Percentiles rank a stretch among this genome's conserved stretches.
phyloP scores from a whole-genome alignment of 30 jellyfish, hydroid and myxozoan species.

The Sanderia malayensis region DNA sequence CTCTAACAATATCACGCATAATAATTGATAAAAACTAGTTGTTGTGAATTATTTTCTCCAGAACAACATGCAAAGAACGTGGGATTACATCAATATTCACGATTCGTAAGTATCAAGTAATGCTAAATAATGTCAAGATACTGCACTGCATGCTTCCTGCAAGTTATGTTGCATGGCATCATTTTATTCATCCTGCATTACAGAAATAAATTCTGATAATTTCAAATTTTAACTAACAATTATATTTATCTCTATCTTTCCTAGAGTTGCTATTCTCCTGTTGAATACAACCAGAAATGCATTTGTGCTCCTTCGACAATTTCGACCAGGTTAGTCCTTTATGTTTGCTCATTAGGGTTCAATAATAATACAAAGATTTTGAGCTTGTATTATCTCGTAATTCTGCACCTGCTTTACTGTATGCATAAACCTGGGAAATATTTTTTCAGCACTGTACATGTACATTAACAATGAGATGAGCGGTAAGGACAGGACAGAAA shows the following conservation, averaged over 20 bases:
- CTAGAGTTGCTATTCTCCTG: conserved; percentile 80
- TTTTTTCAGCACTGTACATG: conserved; percentile 77
- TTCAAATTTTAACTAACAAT: too few relatives aligned
- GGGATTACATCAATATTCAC: conserved; percentile 91
- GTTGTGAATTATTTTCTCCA: conserved; percentile 7
- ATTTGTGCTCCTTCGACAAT: conserved; percentile 82
- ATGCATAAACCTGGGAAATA: too few relatives aligned
- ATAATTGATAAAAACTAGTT: neutral
- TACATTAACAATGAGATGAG: conserved; percentile 52
- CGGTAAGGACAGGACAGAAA: conserved; percentile 61
- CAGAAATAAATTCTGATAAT: too few relatives aligned
- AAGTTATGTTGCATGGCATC: too few relatives aligned
- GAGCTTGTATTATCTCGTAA: too few relatives aligned
- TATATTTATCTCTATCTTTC: conserved; percentile 5
- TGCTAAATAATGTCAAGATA: too few relatives aligned
- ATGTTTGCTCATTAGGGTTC: too few relatives aligned
- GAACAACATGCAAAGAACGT: conserved; percentile 67
- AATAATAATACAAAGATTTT: too few relatives aligned
- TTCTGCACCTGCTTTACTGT: too few relatives aligned
- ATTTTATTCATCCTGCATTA: too few relatives aligned
- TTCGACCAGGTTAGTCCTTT: conserved; percentile 78
- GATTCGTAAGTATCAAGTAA: conserved; percentile 92
- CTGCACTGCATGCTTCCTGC: too few relatives aligned
- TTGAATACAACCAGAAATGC: conserved; percentile 78
- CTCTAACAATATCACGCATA: neutral